Evolutionary conservation across 2,888 invertebrate genomes (phyloP).

Genomic region (Myopa tessellatipennis): DNA sequence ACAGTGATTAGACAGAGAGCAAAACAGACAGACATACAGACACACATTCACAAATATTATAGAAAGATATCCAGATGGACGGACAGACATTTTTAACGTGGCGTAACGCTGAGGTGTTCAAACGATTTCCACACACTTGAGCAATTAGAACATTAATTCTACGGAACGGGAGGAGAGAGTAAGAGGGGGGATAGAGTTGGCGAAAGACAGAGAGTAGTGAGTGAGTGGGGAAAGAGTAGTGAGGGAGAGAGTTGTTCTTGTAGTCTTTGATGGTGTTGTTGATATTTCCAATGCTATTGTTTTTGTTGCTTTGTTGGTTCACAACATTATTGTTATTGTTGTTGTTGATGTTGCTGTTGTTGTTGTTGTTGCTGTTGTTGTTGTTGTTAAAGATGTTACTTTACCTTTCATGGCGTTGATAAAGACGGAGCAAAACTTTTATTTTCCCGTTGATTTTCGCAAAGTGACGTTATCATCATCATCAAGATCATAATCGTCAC

Average conservation of each 20-base stretch:
- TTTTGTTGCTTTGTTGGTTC: no score
- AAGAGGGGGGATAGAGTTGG: neutral
- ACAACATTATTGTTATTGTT: no score
- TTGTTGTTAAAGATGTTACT: neutral
- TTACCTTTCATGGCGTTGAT: neutral
- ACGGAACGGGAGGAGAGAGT: neutral
- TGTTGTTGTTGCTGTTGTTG: neutral
- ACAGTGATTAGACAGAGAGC: slow-evolving; percentile 8
- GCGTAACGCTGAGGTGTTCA: slow-evolving; percentile 15
- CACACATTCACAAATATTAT: neutral
- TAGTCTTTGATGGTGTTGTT: no score
- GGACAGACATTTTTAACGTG: neutral
- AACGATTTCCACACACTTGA: slow-evolving; percentile 36
- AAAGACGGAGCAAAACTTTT: neutral
- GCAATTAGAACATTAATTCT: slow-evolving; percentile 19
- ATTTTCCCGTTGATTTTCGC: no score
- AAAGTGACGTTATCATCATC: no score
- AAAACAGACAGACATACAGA: neutral
- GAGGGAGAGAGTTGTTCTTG: no score
- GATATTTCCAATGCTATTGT: no score
- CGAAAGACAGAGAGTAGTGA: no score
- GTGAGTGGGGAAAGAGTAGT: no score
- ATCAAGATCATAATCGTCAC: no score
- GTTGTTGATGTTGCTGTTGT: neutral
- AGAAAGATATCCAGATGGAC: neutral